Base-by-base conservation (phyloP, 2,113 vertebrate species). In the Pterophyllum scalare region DNA sequence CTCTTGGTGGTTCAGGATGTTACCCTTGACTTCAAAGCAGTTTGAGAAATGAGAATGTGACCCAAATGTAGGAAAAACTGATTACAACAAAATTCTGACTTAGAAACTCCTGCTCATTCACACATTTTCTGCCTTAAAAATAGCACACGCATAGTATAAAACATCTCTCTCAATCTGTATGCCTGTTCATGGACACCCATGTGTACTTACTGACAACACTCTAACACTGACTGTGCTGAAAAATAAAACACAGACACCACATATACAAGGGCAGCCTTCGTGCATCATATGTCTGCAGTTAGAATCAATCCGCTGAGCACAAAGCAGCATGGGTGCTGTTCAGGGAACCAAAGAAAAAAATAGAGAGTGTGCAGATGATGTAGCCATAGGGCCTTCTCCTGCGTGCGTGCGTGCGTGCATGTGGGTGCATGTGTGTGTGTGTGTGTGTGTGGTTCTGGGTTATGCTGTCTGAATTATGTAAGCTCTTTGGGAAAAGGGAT, bases 401-500 rank as follows among this genome's bases (percentile, higher is more conserved):
- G n/a, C 19, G 4, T 33, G 52, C 67, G 78, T 70, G 33, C 46
- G 54, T 13, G 72, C 31, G 49, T 2, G 46, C 54, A 31, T 75
- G 4, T 33, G 52, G 20, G 40, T 74, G 80, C 61, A 75, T 70
- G 33, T 46, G 59, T 13, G 72, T 38, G 49, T 2, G 46, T 58
- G 38, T 75, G 58, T 83, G 57, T 13, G 74, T 13, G 11, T 61
- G n/a, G 72, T 88, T 77, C 76, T 76, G 74, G 70, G 80, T 80
- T 83, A 65, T 87, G 75, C 79, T 78, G 72, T 74, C 82, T 79
- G 43, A 76, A 85, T 92, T 93, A 92, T 46, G 22, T 89, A 93
- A 93, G 82, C 82, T 91, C 75, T 92, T 91, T 93, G 74, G 87
- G 75, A 52, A 82, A 81, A 46, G 28, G 56, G 56, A 64, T 85